These are phyloP conservation scores for Pogonophryne albipinna DNA, from an alignment of 2,797 vertebrate species.

Conservation along the genomic window DNA sequence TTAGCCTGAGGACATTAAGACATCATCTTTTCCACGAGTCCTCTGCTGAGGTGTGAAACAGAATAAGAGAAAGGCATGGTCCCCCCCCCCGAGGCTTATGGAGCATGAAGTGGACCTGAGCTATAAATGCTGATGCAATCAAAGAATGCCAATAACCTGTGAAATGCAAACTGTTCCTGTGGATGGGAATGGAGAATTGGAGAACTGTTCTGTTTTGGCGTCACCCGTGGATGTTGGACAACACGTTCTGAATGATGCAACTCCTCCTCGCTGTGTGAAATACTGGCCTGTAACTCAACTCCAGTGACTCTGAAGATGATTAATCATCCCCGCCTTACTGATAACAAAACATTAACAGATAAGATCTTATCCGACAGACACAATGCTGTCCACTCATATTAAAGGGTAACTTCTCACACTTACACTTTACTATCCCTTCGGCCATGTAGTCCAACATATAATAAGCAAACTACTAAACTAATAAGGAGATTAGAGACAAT, in stretches of 20 bases:
- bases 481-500: not conserved
- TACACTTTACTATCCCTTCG: too few relatives aligned
- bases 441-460: not conserved
- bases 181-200: slow-evolving; percentile 44
- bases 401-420: not conserved
- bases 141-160: slow-evolving; percentile 78
- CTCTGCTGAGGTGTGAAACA: slow-evolving; percentile 66
- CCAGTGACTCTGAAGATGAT: not conserved
- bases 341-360: not conserved
- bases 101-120: slow-evolving; percentile 74
- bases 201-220: not conserved
- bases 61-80: slow-evolving; percentile 49
- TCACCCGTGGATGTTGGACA: not conserved
- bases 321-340: not conserved
- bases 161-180: slow-evolving; percentile 77
- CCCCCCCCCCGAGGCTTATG: slow-evolving; percentile 63
- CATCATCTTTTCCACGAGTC: slow-evolving; percentile 63
- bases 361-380: slow-evolving; percentile 14
- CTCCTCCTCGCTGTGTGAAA: not conserved
- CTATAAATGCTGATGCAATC: slow-evolving; percentile 82
- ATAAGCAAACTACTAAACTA: not conserved
- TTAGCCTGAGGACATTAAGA: slow-evolving; percentile 59
- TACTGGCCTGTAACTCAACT: too few relatives aligned
- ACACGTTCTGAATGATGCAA: slow-evolving; percentile 6
- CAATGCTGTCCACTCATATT: not conserved